Base-by-base conservation (phyloP, 2,113 vertebrate species). In the Phycodurus eques region DNA sequence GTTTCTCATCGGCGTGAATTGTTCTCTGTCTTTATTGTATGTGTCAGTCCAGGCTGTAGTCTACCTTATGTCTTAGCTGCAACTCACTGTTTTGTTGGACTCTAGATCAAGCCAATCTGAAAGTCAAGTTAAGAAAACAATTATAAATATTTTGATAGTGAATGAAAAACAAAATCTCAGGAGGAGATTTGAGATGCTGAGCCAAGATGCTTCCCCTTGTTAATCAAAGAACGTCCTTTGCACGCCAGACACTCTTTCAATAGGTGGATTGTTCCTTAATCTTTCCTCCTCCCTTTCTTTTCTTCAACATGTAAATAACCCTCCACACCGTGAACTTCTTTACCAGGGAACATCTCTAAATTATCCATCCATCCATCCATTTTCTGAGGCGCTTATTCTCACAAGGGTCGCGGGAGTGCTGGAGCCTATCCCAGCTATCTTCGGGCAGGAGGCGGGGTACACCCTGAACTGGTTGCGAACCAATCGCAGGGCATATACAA, bases 171-270 rank as follows among this genome's bases (percentile, higher is more conserved):
- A 64, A 72, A 72, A 67, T 78, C 78, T 87, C 85, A 19, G 44
- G 66, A 80, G 80, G 70, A 71, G 56, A 15, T 22, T 14, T 39
- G 15, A 51, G 43, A 66, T 63, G 72, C 70, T 71, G 74, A 80
- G 71, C 73, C 70, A 63, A 51, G 57, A 70, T 72, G 68, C n/a
- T 77, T 71, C 65, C 72, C 76, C 66, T 72, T 70, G 71, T 63
- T 63, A 88, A 85, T 85, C 76, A 86, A 86, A 87, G 77, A 4
- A 19, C 61, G 82, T 84, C 78, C 66, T 11, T 63, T 67, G 59
- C 75, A 71, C 76, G 68, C 12, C 64, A 74, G 66, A 49, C 73
- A 42, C 73, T 71, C 44, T 42, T 77, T 35, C 85, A 87, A 86
- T 85, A 91, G 68, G 85, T 87, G 69, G 67, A 61, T 70, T 8